Base-by-base conservation (phyloP, 1,140 invertebrate genomes). In the Microplitis demolitor region DNA sequence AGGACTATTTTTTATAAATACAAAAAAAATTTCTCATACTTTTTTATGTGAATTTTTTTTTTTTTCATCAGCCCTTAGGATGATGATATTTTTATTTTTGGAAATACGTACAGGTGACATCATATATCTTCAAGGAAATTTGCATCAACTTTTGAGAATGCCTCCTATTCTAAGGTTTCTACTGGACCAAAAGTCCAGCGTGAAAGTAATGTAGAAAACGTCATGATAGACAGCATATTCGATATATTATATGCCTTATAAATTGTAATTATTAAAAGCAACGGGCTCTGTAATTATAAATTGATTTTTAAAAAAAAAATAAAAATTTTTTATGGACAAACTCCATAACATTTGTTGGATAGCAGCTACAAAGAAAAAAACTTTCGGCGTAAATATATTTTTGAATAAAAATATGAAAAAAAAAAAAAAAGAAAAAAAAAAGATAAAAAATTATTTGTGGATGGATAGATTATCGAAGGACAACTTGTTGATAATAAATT, bases 241-340 rank as follows among this genome's bases (percentile, higher is more conserved):
- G 62, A 71, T 71, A 63, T 71, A 24, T 71, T 71, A 31, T 71
- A 63, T 71, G 69, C 69, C 69, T 71, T 71, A 71, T 50, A 34
- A 63, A 71, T 61, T 37, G 33, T 33, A 61, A 61, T 33, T 39
- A 39, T 64, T 45, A 71, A 37, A 33, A 71, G 60, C 51, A 39
- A 71, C 62, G 50, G 60, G 50, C 62, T 71, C 60, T 63, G 45
- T 71, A 71, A 71, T 53, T 39, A 45, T 45, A 53, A 50, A 31
- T 51, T 63, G 4, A 50, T n/a, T 53, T 71, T 33, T 1, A 31
- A 69, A 54, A 35, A 54, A 35, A 4, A 53, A 67, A 51, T n/a
- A 61, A 69, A 66, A 37, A 13, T 14, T 53, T 53, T 13, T 51
- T 24, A 61, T 61, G 58, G 33, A 34, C 11, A 13, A 68, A 67